Base-by-base conservation (phyloP, 2,888 invertebrate genomes). In the Daptonema setosum region DNA sequence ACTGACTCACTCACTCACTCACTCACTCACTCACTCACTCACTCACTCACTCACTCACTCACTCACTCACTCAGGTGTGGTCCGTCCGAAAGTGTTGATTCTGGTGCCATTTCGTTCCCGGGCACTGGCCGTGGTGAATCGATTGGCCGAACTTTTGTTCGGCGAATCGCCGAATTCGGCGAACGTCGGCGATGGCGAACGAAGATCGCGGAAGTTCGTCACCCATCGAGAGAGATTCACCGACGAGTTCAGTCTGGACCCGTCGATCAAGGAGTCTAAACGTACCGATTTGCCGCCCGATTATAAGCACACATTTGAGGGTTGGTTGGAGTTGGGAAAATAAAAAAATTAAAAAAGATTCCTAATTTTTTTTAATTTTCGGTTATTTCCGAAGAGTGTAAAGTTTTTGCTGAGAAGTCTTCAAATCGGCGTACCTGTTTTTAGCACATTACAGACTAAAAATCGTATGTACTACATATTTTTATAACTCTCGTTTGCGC, bases 31-130 rank as follows among this genome's bases (percentile, higher is more conserved):
- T n/a, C n/a, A n/a, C n/a, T n/a, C n/a, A n/a, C n/a, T n/a, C n/a
- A n/a, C n/a, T n/a, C n/a, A n/a, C n/a, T n/a, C n/a, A n/a, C n/a
- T n/a, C n/a, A n/a, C n/a, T n/a, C n/a, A n/a, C n/a, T n/a, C n/a
- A n/a, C n/a, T n/a, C n/a, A n/a, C n/a, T n/a, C n/a, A 97, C 75
- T 95, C 95, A 72, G 93, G 93, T 11, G 77, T 93, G 61, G 83
- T 86, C 0, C 77, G 93, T 60, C 88, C 93, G 0, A 90, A 88
- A 77, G 83, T 91, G 48, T 74, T 97, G 48, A 85, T 95, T 63
- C 69, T 95, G 60, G 80, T 85, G 0, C 95, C 95, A 28, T 91
- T 91, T 68, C 80, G 83, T 70, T 81, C 87, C 71, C 80, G 85
- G 11, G 93, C 87, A 3, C 80, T 83, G 62, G 73, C 73, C 70